Conservation (phyloP, 2,797 vertebrate genomes). For the Lutjanus argentimaculatus region DNA sequence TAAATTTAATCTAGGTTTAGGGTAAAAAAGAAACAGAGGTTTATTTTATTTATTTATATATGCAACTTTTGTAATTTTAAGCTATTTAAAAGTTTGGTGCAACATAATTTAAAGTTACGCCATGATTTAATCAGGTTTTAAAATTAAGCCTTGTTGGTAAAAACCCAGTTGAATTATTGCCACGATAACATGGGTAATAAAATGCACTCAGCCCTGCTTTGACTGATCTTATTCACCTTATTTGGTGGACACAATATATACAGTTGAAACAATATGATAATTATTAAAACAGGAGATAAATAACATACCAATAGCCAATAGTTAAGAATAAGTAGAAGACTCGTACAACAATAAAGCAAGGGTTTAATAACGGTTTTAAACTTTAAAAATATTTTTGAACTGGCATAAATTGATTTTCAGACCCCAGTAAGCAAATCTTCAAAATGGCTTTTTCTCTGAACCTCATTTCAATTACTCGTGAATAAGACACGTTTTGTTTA, state of each 20-base stretch:
- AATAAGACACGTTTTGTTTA: slow-evolving; percentile 31
- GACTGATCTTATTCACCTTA: not conserved
- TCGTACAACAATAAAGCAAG: not conserved
- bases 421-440: not conserved
- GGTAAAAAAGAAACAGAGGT: too few relatives aligned
- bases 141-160: too few relatives aligned
- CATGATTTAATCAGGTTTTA: too few relatives aligned
- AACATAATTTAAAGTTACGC: too few relatives aligned
- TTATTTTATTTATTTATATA: too few relatives aligned
- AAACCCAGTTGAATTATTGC: too few relatives aligned
- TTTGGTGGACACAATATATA: not conserved
- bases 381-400: not conserved
- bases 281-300: not conserved
- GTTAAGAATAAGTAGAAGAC: not conserved
- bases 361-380: not conserved
- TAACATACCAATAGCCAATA: not conserved
- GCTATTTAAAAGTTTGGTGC: too few relatives aligned
- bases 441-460: slow-evolving; percentile 17
- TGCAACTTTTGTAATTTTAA: too few relatives aligned
- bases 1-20: too few relatives aligned
- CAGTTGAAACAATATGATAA: not conserved
- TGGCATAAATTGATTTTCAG: too few relatives aligned
- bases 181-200: not conserved
- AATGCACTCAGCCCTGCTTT: not conserved
- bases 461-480: not conserved